A percentile compares a stretch with the other conserved stretches of the same genome.
phyloP scores from a whole-genome alignment of 2,113 vertebrate genomes.

The Pachyramphus minor region DNA sequence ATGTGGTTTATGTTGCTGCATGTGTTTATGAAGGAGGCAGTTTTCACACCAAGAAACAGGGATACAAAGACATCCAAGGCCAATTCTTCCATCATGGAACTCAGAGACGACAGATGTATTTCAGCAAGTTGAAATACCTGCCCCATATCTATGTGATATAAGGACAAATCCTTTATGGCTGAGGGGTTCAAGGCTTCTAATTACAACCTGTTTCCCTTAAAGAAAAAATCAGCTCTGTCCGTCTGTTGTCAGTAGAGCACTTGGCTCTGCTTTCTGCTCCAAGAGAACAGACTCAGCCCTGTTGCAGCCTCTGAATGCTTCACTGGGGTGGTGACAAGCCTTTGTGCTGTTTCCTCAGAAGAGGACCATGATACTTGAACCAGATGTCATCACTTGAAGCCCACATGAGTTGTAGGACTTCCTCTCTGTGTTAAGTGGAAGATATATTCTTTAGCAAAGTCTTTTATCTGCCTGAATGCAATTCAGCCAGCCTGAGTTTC shows the following conservation, averaged over 20 bases:
- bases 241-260: conserved; percentile 23
- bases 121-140: not conserved
- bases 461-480: conserved; percentile 62
- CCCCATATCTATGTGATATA: not conserved
- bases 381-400: conserved; percentile 65
- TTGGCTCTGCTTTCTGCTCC: conserved; percentile 32
- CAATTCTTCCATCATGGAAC: not conserved
- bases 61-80: not conserved
- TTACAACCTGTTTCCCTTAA: not conserved
- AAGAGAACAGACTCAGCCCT: not conserved
- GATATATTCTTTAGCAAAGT: conserved; percentile 45
- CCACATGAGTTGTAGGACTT: conserved; percentile 65
- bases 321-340: conserved; percentile 47
- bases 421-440: conserved; percentile 51
- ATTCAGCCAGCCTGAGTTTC: conserved; percentile 28
- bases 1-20: not conserved
- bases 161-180: not conserved
- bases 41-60: not conserved
- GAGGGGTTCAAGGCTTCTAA: not conserved
- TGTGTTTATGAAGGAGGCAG: not conserved
- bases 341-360: conserved; percentile 51
- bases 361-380: conserved; percentile 59
- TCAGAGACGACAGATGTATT: not conserved
- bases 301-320: not conserved
- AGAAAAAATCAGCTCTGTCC: not conserved